A percentile compares a stretch with the other conserved stretches of the same genome.
phyloP scores from a whole-genome alignment of 2,797 vertebrate species.

The Enteromius mattozi region DNA sequence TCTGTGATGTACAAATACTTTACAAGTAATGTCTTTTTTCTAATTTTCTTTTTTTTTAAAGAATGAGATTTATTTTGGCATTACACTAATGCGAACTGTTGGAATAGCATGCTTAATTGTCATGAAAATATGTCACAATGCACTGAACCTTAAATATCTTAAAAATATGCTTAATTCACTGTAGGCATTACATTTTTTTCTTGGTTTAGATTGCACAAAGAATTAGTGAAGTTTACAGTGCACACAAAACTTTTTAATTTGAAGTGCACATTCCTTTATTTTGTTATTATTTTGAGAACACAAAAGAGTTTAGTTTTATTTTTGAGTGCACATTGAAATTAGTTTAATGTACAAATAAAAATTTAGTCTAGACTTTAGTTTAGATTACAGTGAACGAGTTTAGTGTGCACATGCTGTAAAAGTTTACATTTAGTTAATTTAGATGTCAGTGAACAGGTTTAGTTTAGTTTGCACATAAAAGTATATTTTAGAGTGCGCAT shows the following conservation, averaged over 20 bases:
- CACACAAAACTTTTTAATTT: background rate
- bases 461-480: background rate
- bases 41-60: background rate
- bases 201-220: background rate
- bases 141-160: background rate
- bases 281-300: background rate
- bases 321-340: background rate
- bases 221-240: background rate
- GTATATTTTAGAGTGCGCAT: background rate
- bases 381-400: background rate
- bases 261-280: background rate
- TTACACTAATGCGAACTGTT: background rate
- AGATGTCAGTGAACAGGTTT: background rate
- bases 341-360: background rate
- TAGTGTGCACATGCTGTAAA: background rate
- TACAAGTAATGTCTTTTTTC: background rate
- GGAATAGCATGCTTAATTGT: background rate
- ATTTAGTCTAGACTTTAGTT: too few species aligned
- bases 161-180: background rate
- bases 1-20: background rate
- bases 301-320: background rate
- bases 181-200: background rate
- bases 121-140: slow-evolving; percentile 1
- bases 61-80: background rate
- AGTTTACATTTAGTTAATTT: background rate